Conservation (phyloP, 2,113 vertebrate species). For the Lucifuga dentata region DNA sequence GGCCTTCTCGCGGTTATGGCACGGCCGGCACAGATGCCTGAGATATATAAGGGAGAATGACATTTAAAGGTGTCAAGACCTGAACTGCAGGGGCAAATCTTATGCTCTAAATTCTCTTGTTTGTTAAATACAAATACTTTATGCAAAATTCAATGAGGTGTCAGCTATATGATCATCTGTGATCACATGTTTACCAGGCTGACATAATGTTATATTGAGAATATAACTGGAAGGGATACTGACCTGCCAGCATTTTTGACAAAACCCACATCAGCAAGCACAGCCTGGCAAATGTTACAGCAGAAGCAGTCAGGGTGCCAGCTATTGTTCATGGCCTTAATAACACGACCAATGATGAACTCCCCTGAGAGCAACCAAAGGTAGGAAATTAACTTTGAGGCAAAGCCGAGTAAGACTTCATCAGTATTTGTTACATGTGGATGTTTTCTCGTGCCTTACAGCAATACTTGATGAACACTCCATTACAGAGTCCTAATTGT, state of each 20-base stretch:
- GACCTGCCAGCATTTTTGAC: slow-evolving; percentile 99
- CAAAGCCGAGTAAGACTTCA: slow-evolving; percentile 18
- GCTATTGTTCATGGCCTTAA: slow-evolving; percentile 99
- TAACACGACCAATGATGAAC: slow-evolving; percentile 98
- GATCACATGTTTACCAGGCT: slow-evolving; percentile 35
- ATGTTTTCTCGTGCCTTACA: background rate
- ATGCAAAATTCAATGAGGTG: slow-evolving; percentile 14
- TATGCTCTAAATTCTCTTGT: slow-evolving; percentile 19
- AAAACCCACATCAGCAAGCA: slow-evolving; percentile 96
- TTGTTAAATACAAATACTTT: slow-evolving; percentile 5
- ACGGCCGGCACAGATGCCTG: slow-evolving; percentile 97
- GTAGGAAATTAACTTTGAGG: slow-evolving; percentile 31
- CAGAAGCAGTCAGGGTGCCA: slow-evolving; percentile 99
- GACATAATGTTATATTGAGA: slow-evolving; percentile 43
- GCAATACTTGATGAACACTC: background rate
- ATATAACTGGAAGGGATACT: slow-evolving; percentile 45
- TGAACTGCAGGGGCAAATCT: slow-evolving; percentile 4
- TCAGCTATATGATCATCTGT: slow-evolving; percentile 19
- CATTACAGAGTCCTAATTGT: background rate
- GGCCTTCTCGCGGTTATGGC: slow-evolving; percentile 98
- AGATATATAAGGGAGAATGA: slow-evolving; percentile 7
- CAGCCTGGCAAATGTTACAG: slow-evolving; percentile 94
- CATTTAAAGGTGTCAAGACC: slow-evolving; percentile 16
- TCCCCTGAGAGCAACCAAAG: slow-evolving; percentile 85
- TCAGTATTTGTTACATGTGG: background rate